phyloP scores from a whole-genome alignment of 2,113 vertebrate species.

The Macrotus californicus region DNA sequence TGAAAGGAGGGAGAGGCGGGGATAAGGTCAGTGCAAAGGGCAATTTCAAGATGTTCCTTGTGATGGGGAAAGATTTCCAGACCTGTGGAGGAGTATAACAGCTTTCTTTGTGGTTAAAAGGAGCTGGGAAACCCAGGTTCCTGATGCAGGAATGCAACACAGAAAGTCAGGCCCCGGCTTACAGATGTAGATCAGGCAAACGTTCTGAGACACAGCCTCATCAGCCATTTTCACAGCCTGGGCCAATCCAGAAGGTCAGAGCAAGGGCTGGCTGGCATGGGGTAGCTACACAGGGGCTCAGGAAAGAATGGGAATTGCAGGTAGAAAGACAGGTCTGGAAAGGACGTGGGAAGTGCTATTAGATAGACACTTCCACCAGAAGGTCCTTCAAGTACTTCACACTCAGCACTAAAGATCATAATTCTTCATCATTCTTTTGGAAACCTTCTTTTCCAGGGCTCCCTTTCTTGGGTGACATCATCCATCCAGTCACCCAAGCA shows the following conservation, averaged over 20 bases:
- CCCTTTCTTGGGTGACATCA: background rate
- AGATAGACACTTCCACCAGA: background rate
- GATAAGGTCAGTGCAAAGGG: constrained; percentile 33
- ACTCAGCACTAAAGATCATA: background rate
- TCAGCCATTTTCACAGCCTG: background rate
- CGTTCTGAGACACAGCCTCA: background rate
- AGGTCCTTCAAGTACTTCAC: background rate
- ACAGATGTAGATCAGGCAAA: background rate
- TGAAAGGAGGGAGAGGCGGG: background rate
- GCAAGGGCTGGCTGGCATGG: background rate
- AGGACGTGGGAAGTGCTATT: background rate
- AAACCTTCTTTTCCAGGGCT: background rate
- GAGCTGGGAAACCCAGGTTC: background rate
- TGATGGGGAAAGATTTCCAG: background rate
- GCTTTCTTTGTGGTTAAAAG: background rate
- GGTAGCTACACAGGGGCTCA: background rate
- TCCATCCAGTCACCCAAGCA: background rate
- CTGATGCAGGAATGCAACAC: background rate
- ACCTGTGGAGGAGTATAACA: background rate
- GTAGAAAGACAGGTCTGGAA: background rate
- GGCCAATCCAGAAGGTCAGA: background rate
- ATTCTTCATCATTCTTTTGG: background rate
- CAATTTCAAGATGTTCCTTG: constrained; percentile 50
- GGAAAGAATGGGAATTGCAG: background rate
- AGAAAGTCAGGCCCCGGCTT: background rate